phyloP scores from a whole-genome alignment of 2,888 invertebrate genomes.

The Coleophora deauratella region DNA sequence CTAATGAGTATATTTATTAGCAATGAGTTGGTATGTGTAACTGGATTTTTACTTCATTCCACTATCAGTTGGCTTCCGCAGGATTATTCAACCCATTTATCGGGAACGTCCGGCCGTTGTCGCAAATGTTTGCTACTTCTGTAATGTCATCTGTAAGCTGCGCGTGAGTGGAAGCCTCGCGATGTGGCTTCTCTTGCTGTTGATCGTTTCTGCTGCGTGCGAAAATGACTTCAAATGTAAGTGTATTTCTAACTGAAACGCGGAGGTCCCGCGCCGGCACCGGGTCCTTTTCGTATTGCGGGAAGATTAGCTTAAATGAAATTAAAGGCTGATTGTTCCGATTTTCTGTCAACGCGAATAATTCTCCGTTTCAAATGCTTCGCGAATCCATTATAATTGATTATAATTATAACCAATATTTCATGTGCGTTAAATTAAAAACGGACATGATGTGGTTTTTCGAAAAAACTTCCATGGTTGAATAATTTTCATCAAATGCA shows the following conservation, averaged over 20 bases:
- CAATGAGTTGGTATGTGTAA: not conserved
- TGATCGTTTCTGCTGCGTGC: slow-evolving; percentile 20
- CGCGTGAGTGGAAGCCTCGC: slow-evolving; percentile 6
- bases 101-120: slow-evolving; percentile 24
- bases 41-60: slow-evolving; percentile 7
- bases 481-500: too few species aligned
- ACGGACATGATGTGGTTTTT: too few species aligned
- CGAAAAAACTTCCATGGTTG: too few species aligned
- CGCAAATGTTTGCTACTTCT: slow-evolving; percentile 16
- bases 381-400: too few species aligned
- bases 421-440: too few species aligned
- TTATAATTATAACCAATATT: too few species aligned
- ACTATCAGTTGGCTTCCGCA: slow-evolving; percentile 48
- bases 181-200: slow-evolving; percentile 32
- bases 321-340: too few species aligned
- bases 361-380: too few species aligned
- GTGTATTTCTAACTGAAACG: not conserved
- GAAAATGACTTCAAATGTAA: slow-evolving; percentile 17
- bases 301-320: too few species aligned
- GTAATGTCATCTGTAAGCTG: slow-evolving; percentile 1
- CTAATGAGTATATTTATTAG: too few species aligned
- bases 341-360: too few species aligned
- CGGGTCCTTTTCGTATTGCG: not conserved
- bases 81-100: slow-evolving; percentile 34
- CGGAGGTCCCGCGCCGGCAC: too few species aligned